Base-by-base conservation (phyloP, 2,797 vertebrate species). In the Neosilurus mollespiculum region DNA sequence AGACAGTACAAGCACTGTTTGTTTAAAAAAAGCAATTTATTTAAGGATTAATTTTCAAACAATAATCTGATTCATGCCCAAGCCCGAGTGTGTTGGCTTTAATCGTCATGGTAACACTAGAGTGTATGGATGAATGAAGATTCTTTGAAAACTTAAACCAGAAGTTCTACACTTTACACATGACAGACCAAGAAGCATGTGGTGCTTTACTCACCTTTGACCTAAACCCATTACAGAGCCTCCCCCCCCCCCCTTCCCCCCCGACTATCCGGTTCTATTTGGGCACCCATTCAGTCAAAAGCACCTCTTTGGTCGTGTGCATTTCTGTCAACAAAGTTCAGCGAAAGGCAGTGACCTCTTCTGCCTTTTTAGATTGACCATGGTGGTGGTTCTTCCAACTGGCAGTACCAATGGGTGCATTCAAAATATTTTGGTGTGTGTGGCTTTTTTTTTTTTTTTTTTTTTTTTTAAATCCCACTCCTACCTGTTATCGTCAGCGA, bases 131-230 rank as follows among this genome's bases (percentile, higher is more conserved):
- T 51, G 16, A 77, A 49, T 76, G 81, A 73, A 81, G 65, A 43
- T 69, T 83, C 78, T 65, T 80, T 65, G 82, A 77, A 86, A 58
- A 58, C 26, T 18, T 7, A 84, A 87, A 84, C 84, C 15, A 34
- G 54, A 85, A 81, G 72, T 72, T 70, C 80, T 49, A 67, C 71
- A 64, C 69, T 71, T 88, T 73, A 87, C 77, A 84, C 86, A 84
- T 86, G 84, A 82, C 71, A 66, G 72, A 84, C 71, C 82, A 62
- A 76, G 79, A 61, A 85, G 84, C 86, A 88, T 84, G 85, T 77
- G 84, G 81, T 73, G 65, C 54, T 76, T 67, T 12, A 0, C 64
- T 78, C 69, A 87, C 83, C 87, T 84, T 83, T 87, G 82, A 87
- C 84, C 86, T 73, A 51, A 65, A 87, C 56, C 51, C 75, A 76